Evolutionary conservation across 2,797 vertebrate genomes (phyloP).

Genomic region (Peromyscus nudipes): DNA sequence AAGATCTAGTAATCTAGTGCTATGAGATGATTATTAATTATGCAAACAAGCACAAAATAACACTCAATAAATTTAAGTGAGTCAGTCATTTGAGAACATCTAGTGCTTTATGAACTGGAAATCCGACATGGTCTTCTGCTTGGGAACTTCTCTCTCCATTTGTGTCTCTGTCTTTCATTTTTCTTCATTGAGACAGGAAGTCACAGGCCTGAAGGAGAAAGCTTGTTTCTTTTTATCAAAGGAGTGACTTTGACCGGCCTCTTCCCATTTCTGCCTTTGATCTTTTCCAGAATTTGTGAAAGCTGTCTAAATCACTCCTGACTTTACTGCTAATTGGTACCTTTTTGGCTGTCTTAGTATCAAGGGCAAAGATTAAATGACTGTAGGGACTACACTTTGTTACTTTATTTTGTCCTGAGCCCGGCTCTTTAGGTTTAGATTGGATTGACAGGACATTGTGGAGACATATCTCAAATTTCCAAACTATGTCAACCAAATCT

Average conservation of each 20-base stretch:
- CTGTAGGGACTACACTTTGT: neutral
- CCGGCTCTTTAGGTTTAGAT: neutral
- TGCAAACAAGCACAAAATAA: slow-evolving; percentile 16
- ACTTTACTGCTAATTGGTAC: slow-evolving; percentile 43
- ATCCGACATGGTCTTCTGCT: neutral
- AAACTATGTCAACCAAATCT: slow-evolving; percentile 39
- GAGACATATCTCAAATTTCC: slow-evolving; percentile 1
- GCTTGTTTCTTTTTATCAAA: slow-evolving; percentile 57
- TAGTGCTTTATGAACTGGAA: slow-evolving; percentile 59
- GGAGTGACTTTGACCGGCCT: slow-evolving; percentile 38
- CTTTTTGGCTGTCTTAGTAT: slow-evolving; percentile 3
- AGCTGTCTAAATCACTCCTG: slow-evolving; percentile 19
- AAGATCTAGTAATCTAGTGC: neutral
- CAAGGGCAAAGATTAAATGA: slow-evolving; percentile 64
- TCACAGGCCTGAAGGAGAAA: slow-evolving; percentile 30
- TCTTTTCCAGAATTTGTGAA: slow-evolving; percentile 51
- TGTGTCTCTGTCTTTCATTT: neutral
- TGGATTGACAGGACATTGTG: slow-evolving; percentile 51
- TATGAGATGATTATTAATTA: slow-evolving; percentile 16
- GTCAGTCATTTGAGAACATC: neutral
- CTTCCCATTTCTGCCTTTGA: slow-evolving; percentile 55
- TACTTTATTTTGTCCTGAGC: neutral
- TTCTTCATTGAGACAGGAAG: slow-evolving; percentile 14
- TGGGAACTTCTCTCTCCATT: slow-evolving; percentile 8
- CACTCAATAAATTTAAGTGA: slow-evolving; percentile 62